Conservation (phyloP, 2,113 vertebrate species). For the Eretmochelys imbricata region DNA sequence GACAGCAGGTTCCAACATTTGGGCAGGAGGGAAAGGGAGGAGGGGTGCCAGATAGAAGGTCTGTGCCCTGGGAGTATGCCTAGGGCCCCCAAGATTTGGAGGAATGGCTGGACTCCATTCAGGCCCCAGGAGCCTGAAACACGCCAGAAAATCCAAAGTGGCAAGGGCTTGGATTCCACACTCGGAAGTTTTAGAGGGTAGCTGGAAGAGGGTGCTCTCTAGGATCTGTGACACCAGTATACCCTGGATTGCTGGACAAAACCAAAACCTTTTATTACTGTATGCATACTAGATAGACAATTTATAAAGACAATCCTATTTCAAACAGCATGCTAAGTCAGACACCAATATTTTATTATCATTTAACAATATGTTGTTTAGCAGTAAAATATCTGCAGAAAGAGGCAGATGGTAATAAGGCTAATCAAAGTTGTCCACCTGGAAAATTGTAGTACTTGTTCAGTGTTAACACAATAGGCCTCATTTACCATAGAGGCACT, state of each 20-base stretch:
- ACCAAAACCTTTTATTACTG: background rate
- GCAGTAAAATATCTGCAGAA: conserved; percentile 24
- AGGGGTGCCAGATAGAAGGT: too few species aligned
- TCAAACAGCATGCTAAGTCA: conserved; percentile 32
- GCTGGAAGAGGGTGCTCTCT: background rate
- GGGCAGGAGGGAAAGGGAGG: too few species aligned
- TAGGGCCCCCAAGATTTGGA: too few species aligned
- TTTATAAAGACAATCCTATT: conserved; percentile 47
- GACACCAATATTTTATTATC: background rate
- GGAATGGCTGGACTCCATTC: too few species aligned
- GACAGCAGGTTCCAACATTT: too few species aligned
- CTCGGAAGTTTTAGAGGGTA: background rate
- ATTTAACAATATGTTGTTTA: conserved; percentile 35
- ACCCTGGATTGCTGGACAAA: background rate
- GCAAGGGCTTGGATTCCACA: background rate
- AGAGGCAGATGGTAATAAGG: conserved; percentile 1
- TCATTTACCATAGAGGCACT: conserved; percentile 36
- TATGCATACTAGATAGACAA: background rate
- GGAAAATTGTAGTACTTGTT: conserved; percentile 67
- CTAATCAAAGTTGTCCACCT: conserved; percentile 63
- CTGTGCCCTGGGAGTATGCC: too few species aligned
- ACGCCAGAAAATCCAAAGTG: background rate
- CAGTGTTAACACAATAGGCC: conserved; percentile 40
- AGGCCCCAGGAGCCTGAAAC: background rate
- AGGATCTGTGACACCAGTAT: background rate